Evolutionary conservation across 2,113 vertebrate species (phyloP), one percentile per base, ranked within the genome.

Genomic region (Loxodonta africana): DNA sequence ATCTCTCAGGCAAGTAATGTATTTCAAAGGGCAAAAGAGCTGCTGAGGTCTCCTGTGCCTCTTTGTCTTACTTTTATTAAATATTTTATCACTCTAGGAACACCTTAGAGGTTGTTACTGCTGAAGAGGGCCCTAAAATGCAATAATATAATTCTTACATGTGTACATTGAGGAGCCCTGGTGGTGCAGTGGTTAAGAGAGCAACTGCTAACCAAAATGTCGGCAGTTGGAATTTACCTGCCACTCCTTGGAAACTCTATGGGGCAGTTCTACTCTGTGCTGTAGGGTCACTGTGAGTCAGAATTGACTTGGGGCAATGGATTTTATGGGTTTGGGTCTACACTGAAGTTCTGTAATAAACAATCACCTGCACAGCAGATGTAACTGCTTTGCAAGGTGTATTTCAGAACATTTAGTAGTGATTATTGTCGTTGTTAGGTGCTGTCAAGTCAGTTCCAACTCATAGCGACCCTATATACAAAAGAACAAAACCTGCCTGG

Each of bases 51-150:
- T 98, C 96, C 80, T 71, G 62, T 94, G 97, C 84, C 95, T 97
- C 96, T 98, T 98, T 98, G 97, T 97, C 96, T 98, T 98, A 62
- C 87, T 95, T 98, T 98, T 97, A 98, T 98, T 98, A 98, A 98
- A 97, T 98, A 97, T 97, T 98, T 98, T 94, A 97, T 98, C 97
- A 96, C 63, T 96, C 85, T 46, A 67, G 94, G 95, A 98, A 96
- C 74, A 98, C 96, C 96, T 98, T 83, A 91, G 95, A 96, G 91
- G 93, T 97, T 97, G 91, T 92, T 97, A 96, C 41, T 94, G 76
- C 87, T 90, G 92, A 96, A 91, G 69, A 90, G 0, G 1, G 37
- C 74, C 91, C 53, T 96, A 95, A 97, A 98, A 96, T 95, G 44
- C 81, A 90, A 46, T 92, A 95, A 96, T 60, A 82, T 57, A 86